Conservation (phyloP, 2,888 invertebrate genomes). For the Megalurothrips usitatus region DNA sequence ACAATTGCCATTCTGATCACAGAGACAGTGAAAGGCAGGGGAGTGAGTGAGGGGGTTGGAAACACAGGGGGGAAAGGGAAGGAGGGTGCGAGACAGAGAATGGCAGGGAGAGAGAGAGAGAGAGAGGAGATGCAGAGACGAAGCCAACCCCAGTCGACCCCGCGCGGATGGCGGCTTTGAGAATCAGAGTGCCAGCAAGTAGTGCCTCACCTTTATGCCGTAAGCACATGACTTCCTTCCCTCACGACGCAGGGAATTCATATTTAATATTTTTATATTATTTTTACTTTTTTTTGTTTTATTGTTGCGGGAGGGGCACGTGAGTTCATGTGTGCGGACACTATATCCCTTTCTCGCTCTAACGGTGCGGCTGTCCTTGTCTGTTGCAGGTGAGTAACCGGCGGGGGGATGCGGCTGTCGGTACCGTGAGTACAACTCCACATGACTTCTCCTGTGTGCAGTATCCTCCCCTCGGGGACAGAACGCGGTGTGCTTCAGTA, state of each 20-base stretch:
- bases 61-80: not conserved
- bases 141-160: not conserved
- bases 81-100: not conserved
- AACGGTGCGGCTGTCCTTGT: not conserved
- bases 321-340: no score
- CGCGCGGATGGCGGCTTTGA: not conserved
- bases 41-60: not conserved
- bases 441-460: constrained; percentile 12
- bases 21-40: not conserved
- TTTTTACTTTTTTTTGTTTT: no score
- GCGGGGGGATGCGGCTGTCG: constrained; percentile 12
- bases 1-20: not conserved
- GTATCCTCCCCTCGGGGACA: not conserved
- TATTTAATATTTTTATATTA: no score
- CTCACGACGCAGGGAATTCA: no score
- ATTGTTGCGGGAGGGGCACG: no score
- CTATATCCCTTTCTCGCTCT: no score
- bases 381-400: constrained; percentile 17
- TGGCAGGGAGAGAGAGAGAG: not conserved
- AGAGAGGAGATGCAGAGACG: not conserved
- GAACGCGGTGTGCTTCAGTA: constrained; percentile 12
- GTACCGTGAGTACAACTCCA: constrained; percentile 18
- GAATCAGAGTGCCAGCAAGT: not conserved
- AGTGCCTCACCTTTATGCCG: not conserved
- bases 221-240: not conserved